A percentile compares a stretch with the other conserved stretches of the same genome.
These are phyloP conservation scores for Eospalax fontanierii DNA, from an alignment of 2,797 vertebrate species.

Conservation along the genomic window DNA sequence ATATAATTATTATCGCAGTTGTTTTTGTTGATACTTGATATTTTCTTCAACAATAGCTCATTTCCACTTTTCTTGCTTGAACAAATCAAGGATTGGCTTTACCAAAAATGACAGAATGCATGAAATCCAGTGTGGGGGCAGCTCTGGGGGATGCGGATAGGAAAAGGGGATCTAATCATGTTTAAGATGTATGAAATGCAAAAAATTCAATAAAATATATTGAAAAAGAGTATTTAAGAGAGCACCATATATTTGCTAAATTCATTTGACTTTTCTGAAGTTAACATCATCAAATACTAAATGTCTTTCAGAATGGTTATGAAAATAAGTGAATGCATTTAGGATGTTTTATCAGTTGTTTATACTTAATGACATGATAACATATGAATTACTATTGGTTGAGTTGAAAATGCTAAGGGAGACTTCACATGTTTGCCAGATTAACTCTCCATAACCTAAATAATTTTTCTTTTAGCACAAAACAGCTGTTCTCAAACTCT, in stretches of 20 bases:
- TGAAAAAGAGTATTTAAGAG: slow-evolving; percentile 45
- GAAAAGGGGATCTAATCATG: no score
- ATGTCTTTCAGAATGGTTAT: slow-evolving; percentile 56
- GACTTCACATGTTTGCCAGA: slow-evolving; percentile 1
- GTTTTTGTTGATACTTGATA: background rate
- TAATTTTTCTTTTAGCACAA: slow-evolving; percentile 4
- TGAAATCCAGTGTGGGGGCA: no score
- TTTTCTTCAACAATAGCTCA: slow-evolving; percentile 34
- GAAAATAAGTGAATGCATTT: slow-evolving; percentile 30
- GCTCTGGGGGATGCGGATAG: no score
- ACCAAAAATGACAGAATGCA: no score
- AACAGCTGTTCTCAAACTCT: slow-evolving; percentile 66
- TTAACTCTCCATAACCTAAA: slow-evolving; percentile 21
- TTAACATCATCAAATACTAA: slow-evolving; percentile 68
- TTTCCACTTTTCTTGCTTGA: slow-evolving; percentile 42
- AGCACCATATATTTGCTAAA: slow-evolving; percentile 10
- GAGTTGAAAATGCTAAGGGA: slow-evolving; percentile 61
- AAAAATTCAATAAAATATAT: no score
- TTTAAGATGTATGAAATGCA: no score
- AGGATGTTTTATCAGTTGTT: slow-evolving; percentile 15
- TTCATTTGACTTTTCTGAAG: slow-evolving; percentile 66
- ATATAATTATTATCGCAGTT: background rate
- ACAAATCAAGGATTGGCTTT: background rate
- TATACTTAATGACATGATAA: slow-evolving; percentile 35
- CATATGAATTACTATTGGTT: slow-evolving; percentile 45